phyloP scores from a whole-genome alignment of 1,140 invertebrate genomes.

The Leucophenga varia region DNA sequence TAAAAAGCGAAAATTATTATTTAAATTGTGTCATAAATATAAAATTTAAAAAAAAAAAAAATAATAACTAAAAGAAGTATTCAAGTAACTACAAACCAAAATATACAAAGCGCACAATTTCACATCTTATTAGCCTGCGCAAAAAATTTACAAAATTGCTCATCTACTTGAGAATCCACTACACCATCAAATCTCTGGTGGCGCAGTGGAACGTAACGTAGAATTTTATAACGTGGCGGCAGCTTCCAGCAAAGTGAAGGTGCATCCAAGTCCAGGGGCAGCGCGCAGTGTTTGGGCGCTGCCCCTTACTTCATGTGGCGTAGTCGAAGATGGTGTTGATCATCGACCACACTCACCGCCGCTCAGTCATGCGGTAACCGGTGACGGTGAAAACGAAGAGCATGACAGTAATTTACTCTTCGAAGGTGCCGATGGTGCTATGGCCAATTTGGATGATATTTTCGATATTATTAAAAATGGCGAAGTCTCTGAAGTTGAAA shows the following conservation, averaged over 20 bases:
- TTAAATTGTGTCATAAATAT: no score
- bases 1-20: no score
- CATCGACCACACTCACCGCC: constrained; percentile 51
- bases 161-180: constrained; percentile 53
- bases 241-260: constrained; percentile 59
- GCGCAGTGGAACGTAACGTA: constrained; percentile 45
- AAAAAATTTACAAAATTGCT: constrained; percentile 50
- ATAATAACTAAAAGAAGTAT: no score
- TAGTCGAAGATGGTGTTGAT: constrained; percentile 53
- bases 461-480: constrained; percentile 58
- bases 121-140: no score
- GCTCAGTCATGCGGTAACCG: constrained; percentile 6
- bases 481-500: constrained; percentile 74
- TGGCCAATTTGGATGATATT: constrained; percentile 55
- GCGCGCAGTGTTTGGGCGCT: constrained; percentile 83
- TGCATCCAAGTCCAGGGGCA: constrained; percentile 77
- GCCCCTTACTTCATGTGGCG: constrained; percentile 64
- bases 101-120: no score
- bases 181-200: constrained; percentile 41
- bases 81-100: no score
- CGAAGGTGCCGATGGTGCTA: constrained; percentile 55
- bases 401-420: constrained; percentile 42
- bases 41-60: no score
- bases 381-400: constrained; percentile 37
- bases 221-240: constrained; percentile 56